Base-by-base conservation (phyloP, 2,113 vertebrate genomes). In the Notarius lentiginosus region DNA sequence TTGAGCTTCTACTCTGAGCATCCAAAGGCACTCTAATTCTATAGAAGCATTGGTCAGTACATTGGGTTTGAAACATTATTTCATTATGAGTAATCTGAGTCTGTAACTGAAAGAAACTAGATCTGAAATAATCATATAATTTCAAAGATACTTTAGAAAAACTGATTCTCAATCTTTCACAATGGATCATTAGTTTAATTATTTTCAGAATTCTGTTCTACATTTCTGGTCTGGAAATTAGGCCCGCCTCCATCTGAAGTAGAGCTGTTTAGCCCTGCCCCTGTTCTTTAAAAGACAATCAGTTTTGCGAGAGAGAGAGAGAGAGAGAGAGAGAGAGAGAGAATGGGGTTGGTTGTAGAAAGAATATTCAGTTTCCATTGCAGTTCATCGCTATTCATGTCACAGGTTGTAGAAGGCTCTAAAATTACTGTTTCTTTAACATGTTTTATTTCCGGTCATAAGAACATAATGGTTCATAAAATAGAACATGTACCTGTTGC, bases 401-500 rank as follows among this genome's bases (percentile, higher is more conserved):
- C 73, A 77, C 22, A 53, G 10, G 4, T 22, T 75, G 41, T 53
- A 53, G 49, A n/a, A 24, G 6, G 49, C 24, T 14, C 49, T 53
- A 15, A n/a, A 53, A n/a, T 77, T 2, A 77, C 1, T 2, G 4
- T 10, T 15, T 4, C 22, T 53, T 49, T 75, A 4, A 75, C 47
- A 75, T 49, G 8, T 22, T 75, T 75, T 53, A 77, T 77, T 53
- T 53, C 49, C 17, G 3, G 4, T 41, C 41, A 41, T 41, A 4
- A 41, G 41, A 41, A 41, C 41, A 41, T 41, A 65, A 17, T 27
- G 7, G 24, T 27, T 51, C 1, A 68, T 41, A 27, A 4, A 70
- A 49, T 80, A 79, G 4, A n/a, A 11, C 51, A 17, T 55, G 18
- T 94, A 96, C 95, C 95, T 84, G 95, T 92, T 79, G 92, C 90